Evolutionary conservation across 1,140 invertebrate genomes (phyloP).

Genomic region (Dolichoris vasculosae): DNA sequence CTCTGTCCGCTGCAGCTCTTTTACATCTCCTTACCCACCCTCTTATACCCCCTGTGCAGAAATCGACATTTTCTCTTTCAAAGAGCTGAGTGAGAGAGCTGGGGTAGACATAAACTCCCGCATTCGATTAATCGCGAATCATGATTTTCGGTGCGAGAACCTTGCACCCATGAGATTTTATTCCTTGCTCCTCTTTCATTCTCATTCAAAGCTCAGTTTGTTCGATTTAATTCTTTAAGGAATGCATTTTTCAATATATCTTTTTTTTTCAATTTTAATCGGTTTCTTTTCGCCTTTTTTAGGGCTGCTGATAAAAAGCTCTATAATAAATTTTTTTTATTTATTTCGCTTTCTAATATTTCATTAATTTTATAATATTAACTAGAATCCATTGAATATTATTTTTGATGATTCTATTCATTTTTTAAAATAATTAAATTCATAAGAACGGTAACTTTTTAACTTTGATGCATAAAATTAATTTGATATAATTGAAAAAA

Average conservation of each 20-base stretch:
- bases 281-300: neutral
- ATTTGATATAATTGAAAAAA: too few species aligned
- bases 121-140: conserved; percentile 10
- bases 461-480: too few species aligned
- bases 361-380: too few species aligned
- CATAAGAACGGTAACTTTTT: too few species aligned
- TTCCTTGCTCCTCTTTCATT: conserved; percentile 46
- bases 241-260: conserved; percentile 41
- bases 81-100: neutral
- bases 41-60: conserved; percentile 25
- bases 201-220: conserved; percentile 33
- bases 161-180: conserved; percentile 33
- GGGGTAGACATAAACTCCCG: neutral
- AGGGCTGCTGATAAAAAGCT: neutral
- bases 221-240: conserved; percentile 44
- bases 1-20: conserved; percentile 27
- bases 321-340: too few species aligned
- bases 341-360: too few species aligned
- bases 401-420: too few species aligned
- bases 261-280: neutral
- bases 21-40: conserved; percentile 36
- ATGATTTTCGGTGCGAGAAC: conserved; percentile 13
- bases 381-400: too few species aligned
- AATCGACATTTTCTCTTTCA: conserved; percentile 27
- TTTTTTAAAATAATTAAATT: too few species aligned